Evolutionary conservation across 2,113 vertebrate species (phyloP).

Genomic region (Vimba vimba): DNA sequence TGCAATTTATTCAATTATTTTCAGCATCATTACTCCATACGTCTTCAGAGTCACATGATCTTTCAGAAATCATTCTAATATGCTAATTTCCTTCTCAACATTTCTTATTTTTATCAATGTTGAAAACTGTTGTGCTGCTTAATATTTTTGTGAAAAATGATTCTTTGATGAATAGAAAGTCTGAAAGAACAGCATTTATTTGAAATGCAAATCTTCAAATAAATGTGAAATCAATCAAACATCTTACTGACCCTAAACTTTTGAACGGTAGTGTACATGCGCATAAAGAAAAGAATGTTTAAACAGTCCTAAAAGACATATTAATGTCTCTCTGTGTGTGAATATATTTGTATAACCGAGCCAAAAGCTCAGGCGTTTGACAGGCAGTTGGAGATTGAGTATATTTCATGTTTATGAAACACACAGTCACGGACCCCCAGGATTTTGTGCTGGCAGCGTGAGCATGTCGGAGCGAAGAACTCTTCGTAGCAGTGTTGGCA

Average conservation of each 20-base stretch:
- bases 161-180: no score
- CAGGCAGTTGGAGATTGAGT: not conserved
- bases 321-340: not conserved
- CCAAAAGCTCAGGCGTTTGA: not conserved
- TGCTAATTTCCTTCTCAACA: not conserved
- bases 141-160: no score
- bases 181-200: no score
- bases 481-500: slow-evolving; percentile 94
- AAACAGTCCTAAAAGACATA: not conserved
- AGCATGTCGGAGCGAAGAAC: slow-evolving; percentile 92
- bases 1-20: not conserved
- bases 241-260: not conserved
- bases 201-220: not conserved
- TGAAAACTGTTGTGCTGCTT: not conserved
- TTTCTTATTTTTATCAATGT: not conserved
- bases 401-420: slow-evolving; percentile 4
- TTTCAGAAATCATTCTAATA: not conserved
- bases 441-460: slow-evolving; percentile 90
- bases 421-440: slow-evolving; percentile 85
- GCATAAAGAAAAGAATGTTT: not conserved
- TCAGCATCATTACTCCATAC: not conserved
- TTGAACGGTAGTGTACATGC: not conserved
- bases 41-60: not conserved
- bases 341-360: not conserved
- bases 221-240: not conserved